Conservation (phyloP, 2,888 invertebrate genomes). For the Julus scandinavius region DNA sequence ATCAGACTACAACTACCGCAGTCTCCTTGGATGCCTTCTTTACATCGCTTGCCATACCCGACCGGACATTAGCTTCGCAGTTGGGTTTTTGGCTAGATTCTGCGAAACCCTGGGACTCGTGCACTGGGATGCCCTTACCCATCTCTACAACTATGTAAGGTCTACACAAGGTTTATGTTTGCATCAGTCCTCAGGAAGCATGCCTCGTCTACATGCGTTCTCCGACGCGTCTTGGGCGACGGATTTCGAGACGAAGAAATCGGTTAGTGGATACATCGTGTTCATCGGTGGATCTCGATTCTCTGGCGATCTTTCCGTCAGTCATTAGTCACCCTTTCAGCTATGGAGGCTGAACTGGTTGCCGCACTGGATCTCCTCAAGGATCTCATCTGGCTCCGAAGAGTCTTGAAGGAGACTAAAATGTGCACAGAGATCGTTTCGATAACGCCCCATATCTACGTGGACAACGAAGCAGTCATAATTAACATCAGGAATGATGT, state of each 20-base stretch:
- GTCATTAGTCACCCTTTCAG: constrained; percentile 60
- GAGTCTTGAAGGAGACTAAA: neutral
- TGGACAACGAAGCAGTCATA: neutral
- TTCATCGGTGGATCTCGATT: constrained; percentile 44
- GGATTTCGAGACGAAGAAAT: neutral
- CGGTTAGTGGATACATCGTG: neutral
- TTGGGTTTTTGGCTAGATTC: neutral
- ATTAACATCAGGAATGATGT: neutral
- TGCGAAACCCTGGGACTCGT: neutral
- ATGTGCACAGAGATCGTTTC: neutral
- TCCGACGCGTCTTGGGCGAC: neutral
- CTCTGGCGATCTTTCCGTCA: constrained; percentile 59
- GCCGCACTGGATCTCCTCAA: constrained; percentile 58
- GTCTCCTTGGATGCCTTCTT: neutral
- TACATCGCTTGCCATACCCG: neutral
- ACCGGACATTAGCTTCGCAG: neutral
- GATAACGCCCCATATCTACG: neutral
- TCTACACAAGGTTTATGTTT: neutral
- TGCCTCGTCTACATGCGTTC: neutral
- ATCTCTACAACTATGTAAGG: neutral
- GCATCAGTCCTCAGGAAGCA: neutral
- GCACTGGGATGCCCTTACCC: neutral
- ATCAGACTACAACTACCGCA: neutral
- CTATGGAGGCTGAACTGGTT: constrained; percentile 61
- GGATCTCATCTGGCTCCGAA: constrained; percentile 58